phyloP scores from a whole-genome alignment of 2,797 vertebrate genomes.

The Cirrhinus molitorella region DNA sequence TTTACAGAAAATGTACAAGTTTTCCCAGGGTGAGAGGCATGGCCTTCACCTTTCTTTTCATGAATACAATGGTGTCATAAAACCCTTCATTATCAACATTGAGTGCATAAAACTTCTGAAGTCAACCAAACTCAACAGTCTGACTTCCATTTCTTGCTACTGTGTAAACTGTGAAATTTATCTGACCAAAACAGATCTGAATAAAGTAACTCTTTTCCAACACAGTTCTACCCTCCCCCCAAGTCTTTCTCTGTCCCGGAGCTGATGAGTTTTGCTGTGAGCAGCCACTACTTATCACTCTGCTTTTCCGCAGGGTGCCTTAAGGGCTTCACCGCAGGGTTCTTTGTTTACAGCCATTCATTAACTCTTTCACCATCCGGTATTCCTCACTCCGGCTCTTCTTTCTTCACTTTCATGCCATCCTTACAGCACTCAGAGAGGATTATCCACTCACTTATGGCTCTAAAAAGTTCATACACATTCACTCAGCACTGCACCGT shows the following conservation, averaged over 20 bases:
- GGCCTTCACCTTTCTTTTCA: background rate
- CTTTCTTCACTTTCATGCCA: slow-evolving; percentile 23
- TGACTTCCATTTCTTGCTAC: background rate
- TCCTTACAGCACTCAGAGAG: background rate
- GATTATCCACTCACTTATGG: slow-evolving; percentile 25
- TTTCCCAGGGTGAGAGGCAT: background rate
- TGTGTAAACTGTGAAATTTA: background rate
- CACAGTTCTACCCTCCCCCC: slow-evolving; percentile 29
- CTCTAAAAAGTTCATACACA: slow-evolving; percentile 13
- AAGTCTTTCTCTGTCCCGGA: slow-evolving; percentile 26
- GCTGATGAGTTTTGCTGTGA: slow-evolving; percentile 33
- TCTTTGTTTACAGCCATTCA: slow-evolving; percentile 41
- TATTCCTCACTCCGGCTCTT: slow-evolving; percentile 19
- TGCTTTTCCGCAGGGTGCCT: slow-evolving; percentile 47
- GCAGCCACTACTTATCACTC: slow-evolving; percentile 49
- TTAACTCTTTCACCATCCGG: slow-evolving; percentile 38
- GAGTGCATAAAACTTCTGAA: slow-evolving; percentile 7
- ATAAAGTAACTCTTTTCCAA: background rate
- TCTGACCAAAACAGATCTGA: background rate
- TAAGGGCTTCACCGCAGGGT: slow-evolving; percentile 13
- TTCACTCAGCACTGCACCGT: background rate
- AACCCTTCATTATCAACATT: slow-evolving; percentile 4
- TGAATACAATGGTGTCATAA: background rate
- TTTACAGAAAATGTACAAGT: slow-evolving; percentile 46
- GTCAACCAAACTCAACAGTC: background rate